These are phyloP conservation scores for Holothuria glaberrima DNA, from an alignment of 35 echinoderm and acorn worm species.

Conservation along the genomic window DNA sequence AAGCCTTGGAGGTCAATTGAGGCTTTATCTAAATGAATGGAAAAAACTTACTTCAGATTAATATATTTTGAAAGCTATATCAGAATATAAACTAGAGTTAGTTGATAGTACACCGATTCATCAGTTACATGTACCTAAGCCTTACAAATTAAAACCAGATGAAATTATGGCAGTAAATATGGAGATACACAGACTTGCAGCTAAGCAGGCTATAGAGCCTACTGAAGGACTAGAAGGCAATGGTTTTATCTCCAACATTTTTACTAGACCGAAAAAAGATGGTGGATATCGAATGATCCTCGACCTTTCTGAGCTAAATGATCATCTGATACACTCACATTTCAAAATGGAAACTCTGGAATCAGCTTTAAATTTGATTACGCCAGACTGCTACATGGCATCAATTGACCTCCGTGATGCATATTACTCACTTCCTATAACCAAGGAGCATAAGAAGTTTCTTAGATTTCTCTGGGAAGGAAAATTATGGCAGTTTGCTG, in stretches of 20 bases:
- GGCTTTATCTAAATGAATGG: conserved; percentile 27
- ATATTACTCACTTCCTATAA: conserved; percentile 50
- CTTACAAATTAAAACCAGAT: conserved; percentile 30
- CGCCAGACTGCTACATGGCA: neutral
- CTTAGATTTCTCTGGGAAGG: conserved; percentile 53
- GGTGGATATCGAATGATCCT: conserved; percentile 71
- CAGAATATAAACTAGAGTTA: conserved; percentile 61
- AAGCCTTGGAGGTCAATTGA: neutral
- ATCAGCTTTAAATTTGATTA: neutral
- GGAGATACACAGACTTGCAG: conserved; percentile 31
- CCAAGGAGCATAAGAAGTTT: conserved; percentile 44
- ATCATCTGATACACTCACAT: conserved; percentile 55
- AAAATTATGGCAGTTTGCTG: conserved; percentile 49
- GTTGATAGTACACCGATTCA: neutral
- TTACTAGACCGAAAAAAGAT: conserved; percentile 71
- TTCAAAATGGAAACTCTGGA: neutral
- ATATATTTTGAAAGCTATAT: conserved; percentile 47
- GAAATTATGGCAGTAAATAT: conserved; percentile 44
- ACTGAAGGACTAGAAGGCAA: neutral
- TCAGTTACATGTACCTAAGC: neutral
- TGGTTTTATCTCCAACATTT: conserved; percentile 69
- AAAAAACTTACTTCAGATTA: conserved; percentile 47
- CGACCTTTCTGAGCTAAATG: conserved; percentile 69
- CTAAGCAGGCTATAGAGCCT: conserved; percentile 62
- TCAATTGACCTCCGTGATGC: conserved; percentile 66